Percentiles rank a stretch among this genome's conserved stretches.
phyloP scores from a whole-genome alignment of 2,113 vertebrate genomes.

The pig (Sus scrofa) region T2T-Sscrofa CM000812.6:268339001-268339500 shows the following conservation, averaged over 20 bases:
- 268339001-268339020: neutral
- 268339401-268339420: neutral
- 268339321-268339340: neutral
- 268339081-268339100: neutral
- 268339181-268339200: neutral
- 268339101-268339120: neutral
- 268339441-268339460: neutral
- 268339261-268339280: neutral
- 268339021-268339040: neutral
- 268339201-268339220: neutral
- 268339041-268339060: neutral
- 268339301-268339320: neutral
- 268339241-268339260: neutral
- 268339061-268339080: neutral
- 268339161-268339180: neutral
- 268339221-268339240: neutral
- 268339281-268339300: slow-evolving; percentile 28
- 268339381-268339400: neutral
- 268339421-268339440: neutral
- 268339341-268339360: slow-evolving; percentile 12
- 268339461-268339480: neutral
- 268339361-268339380: slow-evolving; percentile 13
- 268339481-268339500: neutral
- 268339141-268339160: neutral
- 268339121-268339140: neutral